Evolutionary conservation across 2,797 vertebrate genomes (phyloP).

Genomic region (Nyctalus aviator): DNA sequence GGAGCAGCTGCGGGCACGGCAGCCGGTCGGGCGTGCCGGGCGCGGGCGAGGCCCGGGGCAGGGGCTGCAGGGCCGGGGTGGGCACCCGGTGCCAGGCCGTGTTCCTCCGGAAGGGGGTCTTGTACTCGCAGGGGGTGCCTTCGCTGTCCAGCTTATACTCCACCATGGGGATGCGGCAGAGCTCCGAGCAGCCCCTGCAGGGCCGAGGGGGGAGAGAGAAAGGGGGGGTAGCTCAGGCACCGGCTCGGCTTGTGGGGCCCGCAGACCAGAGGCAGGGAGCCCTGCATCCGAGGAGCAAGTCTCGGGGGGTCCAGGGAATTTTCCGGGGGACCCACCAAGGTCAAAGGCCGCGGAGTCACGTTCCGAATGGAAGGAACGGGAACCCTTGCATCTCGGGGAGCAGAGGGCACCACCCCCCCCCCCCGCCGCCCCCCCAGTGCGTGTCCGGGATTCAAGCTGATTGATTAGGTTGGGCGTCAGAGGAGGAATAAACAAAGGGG

Average conservation of each 20-base stretch:
- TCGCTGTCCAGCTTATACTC: slow-evolving; percentile 99
- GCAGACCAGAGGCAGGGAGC: neutral
- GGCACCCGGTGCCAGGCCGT: slow-evolving; percentile 98
- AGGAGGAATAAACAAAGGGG: neutral
- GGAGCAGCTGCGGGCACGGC: slow-evolving; percentile 95
- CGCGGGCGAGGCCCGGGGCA: slow-evolving; percentile 94
- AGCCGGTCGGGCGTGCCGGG: slow-evolving; percentile 93
- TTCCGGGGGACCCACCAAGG: neutral
- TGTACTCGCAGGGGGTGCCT: slow-evolving; percentile 98
- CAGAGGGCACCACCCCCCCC: neutral
- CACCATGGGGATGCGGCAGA: slow-evolving; percentile 98
- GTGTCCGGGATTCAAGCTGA: neutral
- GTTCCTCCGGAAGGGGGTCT: slow-evolving; percentile 98
- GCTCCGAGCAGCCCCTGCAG: slow-evolving; percentile 96
- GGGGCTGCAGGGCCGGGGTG: slow-evolving; percentile 90
- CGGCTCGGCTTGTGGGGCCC: neutral
- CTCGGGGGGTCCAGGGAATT: neutral
- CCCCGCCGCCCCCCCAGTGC: too few species aligned
- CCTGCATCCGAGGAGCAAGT: neutral
- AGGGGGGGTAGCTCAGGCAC: neutral
- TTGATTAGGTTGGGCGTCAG: neutral
- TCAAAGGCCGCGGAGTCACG: neutral
- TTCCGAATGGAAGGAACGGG: neutral
- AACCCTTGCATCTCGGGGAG: neutral
- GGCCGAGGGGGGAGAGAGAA: slow-evolving; percentile 28